A percentile compares a stretch with the other conserved stretches of the same genome.
These are phyloP conservation scores for Muntiacus reevesi DNA, from an alignment of 2,113 vertebrate species.

Conservation along the genomic window DNA sequence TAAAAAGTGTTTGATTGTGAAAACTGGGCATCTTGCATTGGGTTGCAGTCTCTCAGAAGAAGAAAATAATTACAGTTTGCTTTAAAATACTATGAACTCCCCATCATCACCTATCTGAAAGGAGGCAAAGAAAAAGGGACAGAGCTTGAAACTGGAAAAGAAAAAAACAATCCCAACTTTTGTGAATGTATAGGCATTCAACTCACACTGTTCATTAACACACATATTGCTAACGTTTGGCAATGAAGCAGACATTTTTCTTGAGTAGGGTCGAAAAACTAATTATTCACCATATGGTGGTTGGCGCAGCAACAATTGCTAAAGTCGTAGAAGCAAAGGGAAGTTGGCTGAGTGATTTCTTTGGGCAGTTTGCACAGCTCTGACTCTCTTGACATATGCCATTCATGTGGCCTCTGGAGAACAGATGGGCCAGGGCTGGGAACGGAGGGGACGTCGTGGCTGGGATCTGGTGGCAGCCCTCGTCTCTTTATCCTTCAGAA, in stretches of 20 bases:
- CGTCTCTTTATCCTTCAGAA: constrained; percentile 88
- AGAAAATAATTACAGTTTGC: background rate
- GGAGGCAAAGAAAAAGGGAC: constrained; percentile 18
- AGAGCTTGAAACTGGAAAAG: constrained; percentile 68
- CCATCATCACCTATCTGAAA: constrained; percentile 51
- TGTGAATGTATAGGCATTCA: constrained; percentile 95
- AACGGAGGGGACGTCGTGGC: constrained; percentile 89
- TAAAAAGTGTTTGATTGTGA: constrained; percentile 41
- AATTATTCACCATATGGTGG: constrained; percentile 99
- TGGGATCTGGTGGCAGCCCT: constrained; percentile 89
- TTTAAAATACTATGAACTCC: background rate
- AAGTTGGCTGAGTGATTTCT: constrained; percentile 87
- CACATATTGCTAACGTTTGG: constrained; percentile 85
- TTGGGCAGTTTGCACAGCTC: constrained; percentile 89
- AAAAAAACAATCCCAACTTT: constrained; percentile 70
- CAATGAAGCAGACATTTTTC: constrained; percentile 86
- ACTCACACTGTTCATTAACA: constrained; percentile 83
- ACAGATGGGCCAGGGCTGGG: constrained; percentile 96
- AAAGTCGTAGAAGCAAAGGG: constrained; percentile 83
- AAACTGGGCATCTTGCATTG: constrained; percentile 9
- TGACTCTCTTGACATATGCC: constrained; percentile 94
- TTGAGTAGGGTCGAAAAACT: constrained; percentile 91
- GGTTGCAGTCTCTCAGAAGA: background rate
- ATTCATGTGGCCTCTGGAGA: constrained; percentile 89
- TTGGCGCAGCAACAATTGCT: constrained; percentile 87